Evolutionary conservation across 2,113 vertebrate genomes (phyloP).

Genomic region (Percina caprodes): DNA sequence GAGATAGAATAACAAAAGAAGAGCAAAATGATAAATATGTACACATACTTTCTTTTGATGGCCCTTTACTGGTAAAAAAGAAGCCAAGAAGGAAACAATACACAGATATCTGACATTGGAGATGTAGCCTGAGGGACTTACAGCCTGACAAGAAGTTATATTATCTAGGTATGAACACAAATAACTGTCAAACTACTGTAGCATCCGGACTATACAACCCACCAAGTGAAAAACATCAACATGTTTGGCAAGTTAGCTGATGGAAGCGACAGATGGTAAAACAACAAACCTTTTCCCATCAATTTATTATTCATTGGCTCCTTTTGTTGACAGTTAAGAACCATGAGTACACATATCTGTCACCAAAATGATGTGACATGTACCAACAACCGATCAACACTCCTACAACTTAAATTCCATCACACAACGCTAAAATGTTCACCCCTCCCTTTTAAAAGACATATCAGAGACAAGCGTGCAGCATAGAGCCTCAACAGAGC

Average conservation of each 20-base stretch:
- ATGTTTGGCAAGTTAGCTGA: slow-evolving; percentile 23
- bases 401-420: slow-evolving; percentile 45
- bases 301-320: slow-evolving; percentile 24
- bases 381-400: background rate
- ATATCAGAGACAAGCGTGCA: slow-evolving; percentile 63
- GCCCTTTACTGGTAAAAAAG: background rate
- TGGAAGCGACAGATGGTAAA: slow-evolving; percentile 23
- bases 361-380: background rate
- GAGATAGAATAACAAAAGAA: slow-evolving; percentile 17
- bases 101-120: background rate
- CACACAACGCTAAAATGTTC: slow-evolving; percentile 3
- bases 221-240: background rate
- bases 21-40: slow-evolving; percentile 1
- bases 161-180: background rate
- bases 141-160: background rate
- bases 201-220: background rate
- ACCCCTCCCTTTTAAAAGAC: slow-evolving; percentile 53
- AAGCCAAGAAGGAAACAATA: background rate
- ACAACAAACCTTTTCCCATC: slow-evolving; percentile 14
- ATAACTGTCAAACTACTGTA: background rate
- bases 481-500: slow-evolving; percentile 32
- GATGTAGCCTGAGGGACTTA: background rate
- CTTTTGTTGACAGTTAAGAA: slow-evolving; percentile 9
- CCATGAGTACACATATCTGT: slow-evolving; percentile 8
- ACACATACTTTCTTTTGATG: background rate